A percentile compares a stretch with the other conserved stretches of the same genome.
Evolutionary conservation across 2,888 invertebrate genomes (phyloP).

Genomic region (Steinernema hermaphroditum): DNA sequence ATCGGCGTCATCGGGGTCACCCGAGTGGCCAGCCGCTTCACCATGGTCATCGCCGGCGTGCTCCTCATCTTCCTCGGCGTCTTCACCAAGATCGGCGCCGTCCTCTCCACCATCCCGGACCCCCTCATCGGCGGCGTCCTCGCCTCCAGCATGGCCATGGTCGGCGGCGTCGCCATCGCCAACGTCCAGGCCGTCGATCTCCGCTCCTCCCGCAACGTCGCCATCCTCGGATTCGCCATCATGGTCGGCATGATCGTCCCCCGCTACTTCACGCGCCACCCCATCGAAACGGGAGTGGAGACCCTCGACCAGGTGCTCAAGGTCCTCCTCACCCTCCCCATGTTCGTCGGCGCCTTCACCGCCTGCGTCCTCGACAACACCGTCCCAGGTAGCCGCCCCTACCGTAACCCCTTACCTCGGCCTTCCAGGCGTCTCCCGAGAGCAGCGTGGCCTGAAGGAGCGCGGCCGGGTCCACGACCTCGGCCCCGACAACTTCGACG

Average conservation of each 20-base stretch:
- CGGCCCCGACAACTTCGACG: conserved; percentile 46
- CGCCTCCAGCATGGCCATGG: conserved; percentile 67
- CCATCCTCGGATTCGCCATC: conserved; percentile 83
- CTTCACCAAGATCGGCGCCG: conserved; percentile 69
- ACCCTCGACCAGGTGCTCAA: conserved; percentile 50
- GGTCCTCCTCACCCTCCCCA: conserved; percentile 59
- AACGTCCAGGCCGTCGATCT: conserved; percentile 75
- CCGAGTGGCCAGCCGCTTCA: conserved; percentile 73
- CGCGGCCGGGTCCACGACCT: conserved; percentile 53
- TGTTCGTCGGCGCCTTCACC: conserved; percentile 65
- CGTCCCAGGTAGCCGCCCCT: conserved; percentile 48
- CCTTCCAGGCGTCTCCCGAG: conserved; percentile 56
- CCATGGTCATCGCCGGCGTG: conserved; percentile 68
- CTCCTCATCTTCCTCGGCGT: conserved; percentile 68
- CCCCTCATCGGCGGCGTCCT: conserved; percentile 69
- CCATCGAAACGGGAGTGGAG: conserved; percentile 34
- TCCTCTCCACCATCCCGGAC: conserved; percentile 70
- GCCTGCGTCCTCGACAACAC: conserved; percentile 64
- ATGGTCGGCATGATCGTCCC: conserved; percentile 77
- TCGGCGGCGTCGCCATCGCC: conserved; percentile 66
- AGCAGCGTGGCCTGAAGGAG: conserved; percentile 59
- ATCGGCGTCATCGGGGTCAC: conserved; percentile 87
- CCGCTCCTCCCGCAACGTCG: conserved; percentile 82
- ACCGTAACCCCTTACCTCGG: conserved; percentile 37
- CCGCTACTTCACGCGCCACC: conserved; percentile 47